Percentiles rank a stretch among this genome's conserved stretches.
These are phyloP conservation scores for Crenichthys baileyi DNA, from an alignment of 2,797 vertebrate species.

Conservation along the genomic window DNA sequence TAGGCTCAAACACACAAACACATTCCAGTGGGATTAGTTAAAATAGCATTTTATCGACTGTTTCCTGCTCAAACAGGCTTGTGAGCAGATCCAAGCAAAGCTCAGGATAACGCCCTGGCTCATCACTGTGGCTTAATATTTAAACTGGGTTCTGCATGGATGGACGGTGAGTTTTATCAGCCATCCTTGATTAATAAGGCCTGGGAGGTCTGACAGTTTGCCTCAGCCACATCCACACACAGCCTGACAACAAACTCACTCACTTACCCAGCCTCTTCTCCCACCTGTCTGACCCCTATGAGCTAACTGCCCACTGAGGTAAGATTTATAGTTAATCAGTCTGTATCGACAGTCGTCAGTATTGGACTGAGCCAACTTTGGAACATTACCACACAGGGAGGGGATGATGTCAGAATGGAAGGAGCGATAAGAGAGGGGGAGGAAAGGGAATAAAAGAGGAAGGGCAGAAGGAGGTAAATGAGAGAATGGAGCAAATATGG, in stretches of 20 bases:
- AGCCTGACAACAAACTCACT: constrained; percentile 43
- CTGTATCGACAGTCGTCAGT: constrained; percentile 81
- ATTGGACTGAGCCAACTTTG: constrained; percentile 75
- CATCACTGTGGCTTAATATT: constrained; percentile 87
- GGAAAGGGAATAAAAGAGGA: constrained; percentile 11
- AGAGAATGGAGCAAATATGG: not conserved
- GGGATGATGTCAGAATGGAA: constrained; percentile 64
- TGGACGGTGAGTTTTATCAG: constrained; percentile 87
- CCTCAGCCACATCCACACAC: constrained; percentile 55
- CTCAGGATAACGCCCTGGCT: constrained; percentile 71
- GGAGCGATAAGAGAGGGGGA: constrained; percentile 33
- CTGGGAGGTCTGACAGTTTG: constrained; percentile 80
- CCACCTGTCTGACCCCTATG: constrained; percentile 83
- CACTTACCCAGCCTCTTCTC: constrained; percentile 57
- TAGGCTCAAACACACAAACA: constrained; percentile 29
- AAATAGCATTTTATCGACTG: constrained; percentile 71
- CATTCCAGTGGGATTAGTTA: constrained; percentile 67
- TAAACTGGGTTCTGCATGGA: constrained; percentile 88
- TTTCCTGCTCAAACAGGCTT: constrained; percentile 64
- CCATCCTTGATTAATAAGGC: constrained; percentile 86
- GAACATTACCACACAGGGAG: constrained; percentile 70
- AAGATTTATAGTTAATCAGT: constrained; percentile 93
- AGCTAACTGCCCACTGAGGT: constrained; percentile 83
- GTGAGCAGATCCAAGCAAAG: constrained; percentile 83
- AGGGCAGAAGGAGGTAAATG: constrained; percentile 40